Evolutionary conservation across 2,113 vertebrate species (phyloP), one percentile per base, ranked within the genome.

Genomic region (Cepphus grylle): DNA sequence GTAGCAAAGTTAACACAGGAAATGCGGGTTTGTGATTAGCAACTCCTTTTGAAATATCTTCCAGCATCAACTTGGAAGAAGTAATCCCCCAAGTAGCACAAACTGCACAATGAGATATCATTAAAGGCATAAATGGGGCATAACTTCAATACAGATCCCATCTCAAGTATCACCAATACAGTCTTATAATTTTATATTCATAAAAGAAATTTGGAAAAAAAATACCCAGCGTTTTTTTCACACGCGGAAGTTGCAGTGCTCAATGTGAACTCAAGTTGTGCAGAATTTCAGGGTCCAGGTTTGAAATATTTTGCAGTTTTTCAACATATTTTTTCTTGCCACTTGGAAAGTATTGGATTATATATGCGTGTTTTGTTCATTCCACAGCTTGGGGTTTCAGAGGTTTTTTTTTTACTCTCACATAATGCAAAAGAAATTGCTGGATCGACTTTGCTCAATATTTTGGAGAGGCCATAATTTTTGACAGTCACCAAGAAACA

Each of bases 41-140:
- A 1, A 40, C 69, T 87, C 58, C 34, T 89, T 78, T 38, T 65
- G 73, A 84, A 94, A 76, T 38, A 55, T 79, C 36, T 76, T 84
- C 53, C 56, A 93, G 45, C 13, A 82, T 23, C 34, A 55, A 3
- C 70, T 76, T 53, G 42, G 58, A 93, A 95, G 52, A 66, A 80
- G 5, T 27, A 93, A 93, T 87, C 27, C 78, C 74, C n/a, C 70
- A 76, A 91, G 62, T 1, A 58, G 58, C 56, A 85, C 36, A 91
- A 89, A 67, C 43, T 53, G 55, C 56, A 52, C 40, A 14, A 50
- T 30, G 45, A 89, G 29, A 69, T 82, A 86, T 82, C 94, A 91
- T 84, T 95, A 94, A 89, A 11, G 45, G 53, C 66, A 91, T 70
- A 94, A 96, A 95, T 91, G 93, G 66, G 73, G 67, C 88, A 76